A percentile compares a stretch with the other conserved stretches of the same genome.
Conservation (phyloP, 2,888 invertebrate genomes). For the Phengaris alcon region DNA sequence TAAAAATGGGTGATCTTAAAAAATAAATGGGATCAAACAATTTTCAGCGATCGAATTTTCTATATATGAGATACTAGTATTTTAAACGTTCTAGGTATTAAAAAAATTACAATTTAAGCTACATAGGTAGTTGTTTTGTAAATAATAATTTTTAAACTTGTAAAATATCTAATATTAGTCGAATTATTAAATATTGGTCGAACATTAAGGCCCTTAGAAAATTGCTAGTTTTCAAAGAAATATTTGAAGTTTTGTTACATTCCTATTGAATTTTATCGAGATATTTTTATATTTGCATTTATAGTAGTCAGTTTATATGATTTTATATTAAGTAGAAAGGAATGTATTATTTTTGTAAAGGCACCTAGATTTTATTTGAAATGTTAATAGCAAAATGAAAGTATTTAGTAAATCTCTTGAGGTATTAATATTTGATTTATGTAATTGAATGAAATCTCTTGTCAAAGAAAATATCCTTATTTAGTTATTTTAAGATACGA, state of each 20-base stretch:
- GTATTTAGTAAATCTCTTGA: neutral
- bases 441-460: neutral
- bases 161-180: neutral
- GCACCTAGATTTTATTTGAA: neutral
- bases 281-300: constrained; percentile 15
- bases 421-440: neutral
- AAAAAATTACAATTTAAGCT: neutral
- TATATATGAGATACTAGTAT: neutral
- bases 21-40: neutral
- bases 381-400: neutral
- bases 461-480: neutral
- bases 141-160: neutral
- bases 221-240: neutral
- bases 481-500: neutral
- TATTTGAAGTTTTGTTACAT: constrained; percentile 7
- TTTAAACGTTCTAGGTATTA: neutral
- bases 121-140: neutral
- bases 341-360: neutral
- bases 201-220: neutral
- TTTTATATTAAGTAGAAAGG: constrained; percentile 7
- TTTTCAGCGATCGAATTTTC: neutral
- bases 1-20: neutral
- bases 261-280: neutral
- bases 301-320: neutral
- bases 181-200: neutral